Evolutionary conservation across 2,113 vertebrate genomes (phyloP).

Genomic region (Odontesthes bonariensis): DNA sequence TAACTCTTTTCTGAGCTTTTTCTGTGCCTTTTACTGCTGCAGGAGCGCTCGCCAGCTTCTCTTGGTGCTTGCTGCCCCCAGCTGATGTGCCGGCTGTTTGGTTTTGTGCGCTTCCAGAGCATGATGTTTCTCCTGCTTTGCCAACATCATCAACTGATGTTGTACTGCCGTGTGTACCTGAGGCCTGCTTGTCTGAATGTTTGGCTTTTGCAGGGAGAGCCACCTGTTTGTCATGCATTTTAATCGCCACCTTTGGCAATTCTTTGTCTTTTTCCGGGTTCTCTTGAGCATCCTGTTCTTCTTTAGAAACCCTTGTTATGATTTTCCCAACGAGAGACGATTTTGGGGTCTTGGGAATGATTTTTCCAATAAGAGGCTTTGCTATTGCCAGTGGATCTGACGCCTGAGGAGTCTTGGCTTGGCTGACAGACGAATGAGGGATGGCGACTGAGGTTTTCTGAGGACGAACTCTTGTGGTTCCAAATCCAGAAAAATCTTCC

Average conservation of each 20-base stretch:
- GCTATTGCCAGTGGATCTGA: constrained; percentile 52
- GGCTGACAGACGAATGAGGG: constrained; percentile 23
- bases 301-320: constrained; percentile 56
- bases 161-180: constrained; percentile 18
- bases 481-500: constrained; percentile 88
- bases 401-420: constrained; percentile 55
- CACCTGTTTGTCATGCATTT: constrained; percentile 55
- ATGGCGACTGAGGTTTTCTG: constrained; percentile 54
- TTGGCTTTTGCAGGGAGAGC: constrained; percentile 25
- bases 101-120: constrained; percentile 16
- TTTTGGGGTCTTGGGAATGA: constrained; percentile 58
- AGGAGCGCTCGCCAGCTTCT: constrained; percentile 44
- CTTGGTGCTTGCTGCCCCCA: constrained; percentile 48
- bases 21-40: constrained; percentile 48
- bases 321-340: constrained; percentile 60
- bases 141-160: constrained; percentile 12
- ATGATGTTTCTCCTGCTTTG: constrained; percentile 17
- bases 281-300: constrained; percentile 26
- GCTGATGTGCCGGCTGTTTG: constrained; percentile 48
- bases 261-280: constrained; percentile 23
- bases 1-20: constrained; percentile 27
- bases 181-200: constrained; percentile 33
- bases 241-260: constrained; percentile 55
- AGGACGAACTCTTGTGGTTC: constrained; percentile 56
- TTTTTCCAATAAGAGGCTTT: constrained; percentile 60